These are phyloP conservation scores for Cantharis flavilabris DNA, from an alignment of 2,888 invertebrate species.

Conservation along the genomic window DNA sequence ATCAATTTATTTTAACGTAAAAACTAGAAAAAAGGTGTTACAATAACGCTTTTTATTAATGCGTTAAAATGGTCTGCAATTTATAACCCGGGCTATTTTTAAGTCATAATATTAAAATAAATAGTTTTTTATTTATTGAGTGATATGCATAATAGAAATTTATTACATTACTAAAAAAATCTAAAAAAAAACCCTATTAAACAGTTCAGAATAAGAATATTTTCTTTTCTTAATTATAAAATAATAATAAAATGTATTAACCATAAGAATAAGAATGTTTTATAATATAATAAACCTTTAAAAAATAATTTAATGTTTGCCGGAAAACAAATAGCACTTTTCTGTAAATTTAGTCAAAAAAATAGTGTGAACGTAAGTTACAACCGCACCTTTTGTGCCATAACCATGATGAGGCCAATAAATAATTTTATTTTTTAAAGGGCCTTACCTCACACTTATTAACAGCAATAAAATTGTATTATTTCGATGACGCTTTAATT, in stretches of 20 bases:
- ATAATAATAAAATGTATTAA: too few relatives aligned
- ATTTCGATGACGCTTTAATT: slow-evolving; percentile 18
- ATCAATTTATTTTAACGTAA: not conserved
- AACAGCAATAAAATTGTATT: slow-evolving; percentile 39
- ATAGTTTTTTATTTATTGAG: not conserved
- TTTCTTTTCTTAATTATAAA: not conserved
- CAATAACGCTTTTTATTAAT: not conserved
- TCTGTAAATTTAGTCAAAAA: slow-evolving; percentile 50
- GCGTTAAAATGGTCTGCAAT: not conserved
- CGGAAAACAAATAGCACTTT: slow-evolving; percentile 53
- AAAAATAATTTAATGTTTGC: slow-evolving; percentile 52
- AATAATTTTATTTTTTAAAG: slow-evolving; percentile 49
- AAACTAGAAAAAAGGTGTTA: not conserved
- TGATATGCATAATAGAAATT: not conserved
- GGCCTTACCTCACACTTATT: slow-evolving; percentile 42
- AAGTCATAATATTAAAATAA: not conserved
- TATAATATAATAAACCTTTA: not conserved
- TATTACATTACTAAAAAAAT: not conserved
- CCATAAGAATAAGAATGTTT: too few relatives aligned
- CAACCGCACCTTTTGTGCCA: slow-evolving; percentile 54
- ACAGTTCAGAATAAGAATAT: too few relatives aligned
- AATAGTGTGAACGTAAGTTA: slow-evolving; percentile 55
- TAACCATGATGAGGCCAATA: slow-evolving; percentile 52
- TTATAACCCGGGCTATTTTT: not conserved
- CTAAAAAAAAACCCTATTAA: too few relatives aligned